These are phyloP conservation scores for Melopsittacus undulatus DNA, from an alignment of 2,797 vertebrate genomes.

Conservation along the genomic window DNA sequence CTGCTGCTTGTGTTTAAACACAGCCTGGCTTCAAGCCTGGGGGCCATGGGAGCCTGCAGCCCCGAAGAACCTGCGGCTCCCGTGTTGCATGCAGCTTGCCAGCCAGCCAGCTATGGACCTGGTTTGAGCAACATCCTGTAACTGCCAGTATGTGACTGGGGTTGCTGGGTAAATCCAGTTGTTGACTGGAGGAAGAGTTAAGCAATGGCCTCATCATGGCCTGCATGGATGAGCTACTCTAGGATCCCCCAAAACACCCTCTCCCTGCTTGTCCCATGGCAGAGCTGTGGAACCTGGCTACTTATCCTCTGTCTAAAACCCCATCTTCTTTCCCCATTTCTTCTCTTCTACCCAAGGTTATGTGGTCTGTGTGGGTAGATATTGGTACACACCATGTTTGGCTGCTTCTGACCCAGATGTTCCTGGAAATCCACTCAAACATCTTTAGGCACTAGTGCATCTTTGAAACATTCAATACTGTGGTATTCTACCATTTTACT, in stretches of 20 bases:
- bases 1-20: slow-evolving; percentile 5
- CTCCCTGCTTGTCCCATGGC: background rate
- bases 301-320: background rate
- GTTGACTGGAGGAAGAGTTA: background rate
- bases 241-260: background rate
- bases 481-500: background rate
- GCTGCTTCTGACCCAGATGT: background rate
- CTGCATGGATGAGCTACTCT: background rate
- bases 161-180: background rate
- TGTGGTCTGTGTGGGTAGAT: background rate
- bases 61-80: background rate
- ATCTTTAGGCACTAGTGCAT: background rate
- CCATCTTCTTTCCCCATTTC: background rate
- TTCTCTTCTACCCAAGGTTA: background rate
- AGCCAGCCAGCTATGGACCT: background rate
- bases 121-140: background rate
- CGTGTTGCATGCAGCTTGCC: background rate
- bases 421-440: background rate
- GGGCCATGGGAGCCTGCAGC: background rate
- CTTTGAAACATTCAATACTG: background rate
- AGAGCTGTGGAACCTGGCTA: background rate
- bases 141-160: background rate
- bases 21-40: background rate
- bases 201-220: background rate
- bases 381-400: background rate